phyloP scores from a whole-genome alignment of 64 coral and sea anemone genomes.

The Dendronephthya gigantea region DNA sequence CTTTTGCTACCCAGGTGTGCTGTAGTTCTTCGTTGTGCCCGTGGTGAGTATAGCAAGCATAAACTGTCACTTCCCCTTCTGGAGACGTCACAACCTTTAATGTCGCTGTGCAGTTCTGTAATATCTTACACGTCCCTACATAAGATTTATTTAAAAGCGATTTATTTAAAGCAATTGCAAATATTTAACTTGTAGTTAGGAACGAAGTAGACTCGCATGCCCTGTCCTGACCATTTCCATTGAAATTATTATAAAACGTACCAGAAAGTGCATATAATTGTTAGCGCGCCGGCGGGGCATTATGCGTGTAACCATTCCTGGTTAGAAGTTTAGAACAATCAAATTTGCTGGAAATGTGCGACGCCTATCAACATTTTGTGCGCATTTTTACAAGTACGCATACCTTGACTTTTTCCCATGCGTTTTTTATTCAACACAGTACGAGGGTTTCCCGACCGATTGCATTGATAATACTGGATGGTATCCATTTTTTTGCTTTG shows the following conservation, averaged over 20 bases:
- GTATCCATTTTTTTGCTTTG: background rate
- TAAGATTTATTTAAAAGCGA: background rate
- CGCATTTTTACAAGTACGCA: background rate
- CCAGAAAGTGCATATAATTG: background rate
- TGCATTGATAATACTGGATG: background rate
- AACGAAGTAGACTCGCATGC: background rate
- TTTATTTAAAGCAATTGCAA: too few species aligned
- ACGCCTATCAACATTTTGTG: background rate
- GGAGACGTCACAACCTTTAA: background rate
- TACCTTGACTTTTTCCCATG: slow-evolving; percentile 10
- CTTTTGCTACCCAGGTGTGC: slow-evolving; percentile 17
- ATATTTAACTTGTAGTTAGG: background rate
- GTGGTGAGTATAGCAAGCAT: background rate
- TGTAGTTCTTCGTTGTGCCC: slow-evolving; percentile 31
- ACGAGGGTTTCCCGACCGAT: background rate
- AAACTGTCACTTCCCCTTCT: background rate
- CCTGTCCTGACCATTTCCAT: background rate
- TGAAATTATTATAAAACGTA: background rate
- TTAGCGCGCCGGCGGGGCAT: background rate
- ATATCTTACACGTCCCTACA: background rate
- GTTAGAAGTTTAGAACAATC: background rate
- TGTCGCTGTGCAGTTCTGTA: background rate
- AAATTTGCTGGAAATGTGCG: background rate
- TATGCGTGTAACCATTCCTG: background rate
- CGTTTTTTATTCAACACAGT: background rate